Evolutionary conservation across 2,113 vertebrate genomes (phyloP).

Genomic region (Engraulis encrasicolus): DNA sequence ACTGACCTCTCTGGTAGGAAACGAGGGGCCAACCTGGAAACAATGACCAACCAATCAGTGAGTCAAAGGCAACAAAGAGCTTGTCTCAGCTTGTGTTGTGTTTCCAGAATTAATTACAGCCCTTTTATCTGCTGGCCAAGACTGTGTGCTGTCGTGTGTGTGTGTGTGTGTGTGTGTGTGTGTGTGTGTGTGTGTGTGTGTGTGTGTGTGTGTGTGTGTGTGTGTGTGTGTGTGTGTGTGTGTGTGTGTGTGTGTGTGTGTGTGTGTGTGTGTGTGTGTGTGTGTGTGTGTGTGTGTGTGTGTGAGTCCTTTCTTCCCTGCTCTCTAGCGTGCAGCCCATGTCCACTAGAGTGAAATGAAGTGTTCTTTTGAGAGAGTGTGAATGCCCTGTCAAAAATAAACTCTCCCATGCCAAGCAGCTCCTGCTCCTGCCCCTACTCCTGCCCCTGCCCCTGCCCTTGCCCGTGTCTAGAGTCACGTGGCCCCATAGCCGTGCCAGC

Average conservation of each 20-base stretch:
- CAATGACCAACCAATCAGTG: neutral
- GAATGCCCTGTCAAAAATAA: too few relatives aligned
- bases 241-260: neutral
- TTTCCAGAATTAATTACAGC: neutral
- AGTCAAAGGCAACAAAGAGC: neutral
- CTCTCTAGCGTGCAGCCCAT: too few relatives aligned
- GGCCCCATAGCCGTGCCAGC: too few relatives aligned
- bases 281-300: neutral
- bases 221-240: neutral
- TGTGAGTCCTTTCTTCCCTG: too few relatives aligned
- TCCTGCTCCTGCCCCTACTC: too few relatives aligned
- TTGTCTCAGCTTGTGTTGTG: neutral
- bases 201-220: neutral
- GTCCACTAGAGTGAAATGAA: too few relatives aligned
- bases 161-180: constrained; percentile 19
- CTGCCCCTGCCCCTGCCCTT: too few relatives aligned
- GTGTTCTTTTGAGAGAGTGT: too few relatives aligned
- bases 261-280: neutral
- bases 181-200: neutral
- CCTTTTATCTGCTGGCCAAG: neutral
- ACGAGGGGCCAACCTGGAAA: neutral
- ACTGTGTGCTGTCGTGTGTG: constrained; percentile 23
- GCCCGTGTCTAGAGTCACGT: too few relatives aligned
- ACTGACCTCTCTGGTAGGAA: neutral
- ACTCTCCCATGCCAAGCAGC: too few relatives aligned